Evolutionary conservation across 2,797 vertebrate genomes (phyloP).

Genomic region (Anguilla marmorata): DNA sequence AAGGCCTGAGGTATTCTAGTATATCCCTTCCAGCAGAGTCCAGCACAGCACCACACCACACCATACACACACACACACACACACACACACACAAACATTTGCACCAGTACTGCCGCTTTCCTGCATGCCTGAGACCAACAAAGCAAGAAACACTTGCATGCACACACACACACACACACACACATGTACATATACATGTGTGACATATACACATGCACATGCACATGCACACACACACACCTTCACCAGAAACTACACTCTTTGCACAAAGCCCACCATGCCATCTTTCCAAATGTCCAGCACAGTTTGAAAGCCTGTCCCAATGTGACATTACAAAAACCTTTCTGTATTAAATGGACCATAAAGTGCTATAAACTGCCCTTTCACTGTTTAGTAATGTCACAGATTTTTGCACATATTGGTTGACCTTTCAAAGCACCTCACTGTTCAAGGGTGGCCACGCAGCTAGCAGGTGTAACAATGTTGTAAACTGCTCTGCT

Average conservation of each 20-base stretch:
- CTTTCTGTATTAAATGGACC: not conserved
- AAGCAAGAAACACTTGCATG: not conserved
- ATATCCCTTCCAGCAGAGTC: constrained; percentile 4
- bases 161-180: not conserved
- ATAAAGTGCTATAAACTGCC: not conserved
- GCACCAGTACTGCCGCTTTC: not conserved
- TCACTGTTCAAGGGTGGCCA: not conserved
- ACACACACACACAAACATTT: not conserved
- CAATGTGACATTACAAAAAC: not conserved
- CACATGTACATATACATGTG: not conserved
- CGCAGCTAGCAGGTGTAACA: not conserved
- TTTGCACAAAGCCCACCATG: not conserved
- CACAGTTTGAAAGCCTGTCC: not conserved
- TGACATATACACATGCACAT: not conserved
- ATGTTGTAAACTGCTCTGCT: not conserved
- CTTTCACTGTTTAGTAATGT: not conserved
- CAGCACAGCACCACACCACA: not conserved
- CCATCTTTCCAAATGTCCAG: not conserved
- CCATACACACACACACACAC: no score
- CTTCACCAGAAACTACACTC: not conserved
- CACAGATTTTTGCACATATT: not conserved
- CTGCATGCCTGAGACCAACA: not conserved
- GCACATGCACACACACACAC: not conserved
- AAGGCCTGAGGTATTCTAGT: constrained; percentile 33
- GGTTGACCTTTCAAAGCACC: not conserved